Base-by-base conservation (phyloP, 2,797 vertebrate species). In the Microctenopoma stevenorrisi region DNA sequence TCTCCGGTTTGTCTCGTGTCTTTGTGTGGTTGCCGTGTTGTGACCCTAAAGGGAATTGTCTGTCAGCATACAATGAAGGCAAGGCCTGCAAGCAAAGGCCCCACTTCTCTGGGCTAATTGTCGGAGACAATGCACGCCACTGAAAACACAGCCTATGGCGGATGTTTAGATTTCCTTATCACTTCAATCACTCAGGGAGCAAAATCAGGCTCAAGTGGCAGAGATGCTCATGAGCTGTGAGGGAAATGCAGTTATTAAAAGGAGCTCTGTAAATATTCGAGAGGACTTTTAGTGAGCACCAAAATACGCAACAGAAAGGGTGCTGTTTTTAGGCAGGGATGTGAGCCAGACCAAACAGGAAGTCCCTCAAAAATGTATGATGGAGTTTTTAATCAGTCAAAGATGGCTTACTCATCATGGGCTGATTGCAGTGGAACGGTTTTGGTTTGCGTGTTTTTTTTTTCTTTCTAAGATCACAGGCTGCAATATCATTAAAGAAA, bases 261-360 rank as follows among this genome's bases (percentile, higher is more conserved):
- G 86, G 81, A 79, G 66, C 74, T 79, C 73, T 79, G 79, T 79
- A 88, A 89, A 89, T 91, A 85, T 91, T 76, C 85, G 71, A 79
- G 76, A 80, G 56, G 75, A 74, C 75, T 81, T 84, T 75, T 78
- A 68, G 75, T 48, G 5, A 68, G 68, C 56, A 81, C 67, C 78
- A 81, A 88, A 86, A 86, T 81, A 78, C 62, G 79, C 81, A 72
- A 60, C 82, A 73, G 75, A 54, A 71, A 77, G 79, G 47, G 78
- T 60, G 79, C 78, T 64, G 81, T 77, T 74, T 30, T 73, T 76
- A 55, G 80, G 74, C 70, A 81, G 85, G 91, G 93, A 93, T 93
- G 88, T 89, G 81, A 83, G 81, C 84, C 86, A 95, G 93, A 94
- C 93, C 91, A 93, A 95, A 94, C 92, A 94, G 93, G 93, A 94